phyloP scores from a whole-genome alignment of 2,797 vertebrate genomes.

The Poliocrania exsul region DNA sequence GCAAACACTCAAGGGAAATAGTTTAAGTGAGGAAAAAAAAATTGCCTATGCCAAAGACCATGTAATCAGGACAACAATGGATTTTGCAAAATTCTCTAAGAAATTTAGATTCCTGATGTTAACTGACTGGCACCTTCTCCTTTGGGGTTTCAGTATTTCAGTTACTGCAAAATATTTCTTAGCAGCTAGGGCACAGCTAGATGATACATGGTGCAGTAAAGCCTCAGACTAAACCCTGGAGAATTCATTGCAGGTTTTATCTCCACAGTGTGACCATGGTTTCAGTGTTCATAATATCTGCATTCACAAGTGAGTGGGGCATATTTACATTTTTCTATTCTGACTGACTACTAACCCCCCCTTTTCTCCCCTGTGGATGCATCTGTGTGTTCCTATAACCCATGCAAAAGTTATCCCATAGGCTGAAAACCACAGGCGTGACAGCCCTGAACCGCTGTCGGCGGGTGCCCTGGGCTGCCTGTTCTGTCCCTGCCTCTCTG shows the following conservation, averaged over 20 bases:
- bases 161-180: background rate
- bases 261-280: background rate
- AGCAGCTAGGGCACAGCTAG: background rate
- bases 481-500: background rate
- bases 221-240: slow-evolving; percentile 11
- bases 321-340: slow-evolving; percentile 35
- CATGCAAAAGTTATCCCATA: background rate
- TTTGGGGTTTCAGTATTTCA: background rate
- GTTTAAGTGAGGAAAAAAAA: slow-evolving; percentile 33
- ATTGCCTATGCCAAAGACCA: background rate
- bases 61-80: background rate
- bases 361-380: background rate
- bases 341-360: background rate
- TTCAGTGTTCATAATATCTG: background rate
- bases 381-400: background rate
- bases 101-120: background rate
- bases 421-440: background rate
- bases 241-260: slow-evolving; percentile 25
- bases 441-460: background rate
- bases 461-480: background rate
- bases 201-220: background rate
- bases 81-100: slow-evolving; percentile 23
- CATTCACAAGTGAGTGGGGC: background rate
- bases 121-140: background rate
- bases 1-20: slow-evolving; percentile 24